A percentile compares a stretch with the other conserved stretches of the same genome.
phyloP scores from a whole-genome alignment of 1,140 invertebrate species.

The Drosophila equinoxialis region DNA sequence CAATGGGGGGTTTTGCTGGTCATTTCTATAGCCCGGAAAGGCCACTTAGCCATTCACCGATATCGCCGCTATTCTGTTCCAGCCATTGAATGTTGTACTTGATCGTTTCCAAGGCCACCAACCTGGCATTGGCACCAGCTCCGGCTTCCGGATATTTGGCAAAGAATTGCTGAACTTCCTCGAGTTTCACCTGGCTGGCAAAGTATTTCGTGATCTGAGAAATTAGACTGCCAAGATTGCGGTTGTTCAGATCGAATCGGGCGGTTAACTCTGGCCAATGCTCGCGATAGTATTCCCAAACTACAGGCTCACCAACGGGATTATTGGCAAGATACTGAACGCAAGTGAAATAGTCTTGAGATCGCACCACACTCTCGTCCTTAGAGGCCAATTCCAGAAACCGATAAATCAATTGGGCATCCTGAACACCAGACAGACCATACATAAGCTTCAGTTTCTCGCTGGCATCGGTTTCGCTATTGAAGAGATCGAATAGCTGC shows the following conservation, averaged over 20 bases:
- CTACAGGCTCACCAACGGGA: constrained; percentile 88
- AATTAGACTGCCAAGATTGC: constrained; percentile 90
- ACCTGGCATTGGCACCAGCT: constrained; percentile 88
- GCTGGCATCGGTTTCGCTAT: constrained; percentile 88
- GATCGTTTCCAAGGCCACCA: constrained; percentile 90
- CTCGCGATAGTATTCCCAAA: constrained; percentile 92
- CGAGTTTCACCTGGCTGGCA: constrained; percentile 86
- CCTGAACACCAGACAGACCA: constrained; percentile 87
- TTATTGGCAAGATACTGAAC: constrained; percentile 88
- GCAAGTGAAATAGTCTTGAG: constrained; percentile 93
- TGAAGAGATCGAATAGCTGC: constrained; percentile 88
- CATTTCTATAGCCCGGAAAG: constrained; percentile 42
- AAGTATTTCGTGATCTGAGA: constrained; percentile 88
- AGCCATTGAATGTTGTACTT: constrained; percentile 93
- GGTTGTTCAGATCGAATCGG: constrained; percentile 91
- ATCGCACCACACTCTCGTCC: constrained; percentile 89
- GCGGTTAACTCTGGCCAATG: constrained; percentile 89
- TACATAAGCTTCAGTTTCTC: constrained; percentile 89
- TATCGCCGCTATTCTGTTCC: constrained; percentile 83
- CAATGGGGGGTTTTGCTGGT: constrained; percentile 22
- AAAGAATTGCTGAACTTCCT: constrained; percentile 92
- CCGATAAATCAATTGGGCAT: constrained; percentile 85
- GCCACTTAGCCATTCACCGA: constrained; percentile 85
- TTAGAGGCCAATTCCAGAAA: constrained; percentile 88
- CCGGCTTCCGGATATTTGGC: constrained; percentile 92